phyloP scores from a whole-genome alignment of 2,113 vertebrate genomes.

The Hemicordylus capensis region DNA sequence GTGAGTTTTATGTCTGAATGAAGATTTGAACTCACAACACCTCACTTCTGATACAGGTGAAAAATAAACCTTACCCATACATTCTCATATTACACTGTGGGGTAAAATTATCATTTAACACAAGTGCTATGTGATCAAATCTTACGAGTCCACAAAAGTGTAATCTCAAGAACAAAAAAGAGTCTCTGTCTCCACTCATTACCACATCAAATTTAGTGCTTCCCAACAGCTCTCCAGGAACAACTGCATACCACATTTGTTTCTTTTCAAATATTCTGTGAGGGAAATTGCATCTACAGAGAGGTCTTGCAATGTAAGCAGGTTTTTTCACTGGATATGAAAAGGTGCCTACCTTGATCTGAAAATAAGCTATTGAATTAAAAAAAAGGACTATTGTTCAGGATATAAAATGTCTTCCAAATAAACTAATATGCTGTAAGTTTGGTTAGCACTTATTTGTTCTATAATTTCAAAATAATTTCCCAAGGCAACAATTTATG shows the following conservation, averaged over 20 bases:
- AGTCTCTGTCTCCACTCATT: background rate
- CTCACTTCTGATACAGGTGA: background rate
- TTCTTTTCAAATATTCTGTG: constrained; percentile 14
- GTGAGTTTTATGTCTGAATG: too few relatives aligned
- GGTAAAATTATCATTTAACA: constrained; percentile 7
- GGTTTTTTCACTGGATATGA: constrained; percentile 32
- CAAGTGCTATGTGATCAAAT: background rate
- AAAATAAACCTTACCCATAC: background rate
- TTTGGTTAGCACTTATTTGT: constrained; percentile 53
- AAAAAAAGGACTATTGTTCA: constrained; percentile 25
- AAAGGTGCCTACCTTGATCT: constrained; percentile 34
- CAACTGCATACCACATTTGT: background rate
- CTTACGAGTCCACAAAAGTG: background rate
- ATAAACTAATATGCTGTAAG: constrained; percentile 45
- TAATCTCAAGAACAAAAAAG: too few relatives aligned
- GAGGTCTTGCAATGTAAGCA: constrained; percentile 30
- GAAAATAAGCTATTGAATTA: constrained; percentile 27
- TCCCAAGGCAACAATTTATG: constrained; percentile 65
- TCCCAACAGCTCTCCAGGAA: background rate
- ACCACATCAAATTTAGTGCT: background rate
- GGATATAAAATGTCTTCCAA: constrained; percentile 37
- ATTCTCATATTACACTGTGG: background rate
- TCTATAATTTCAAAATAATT: constrained; percentile 58
- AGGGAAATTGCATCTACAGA: constrained; percentile 3
- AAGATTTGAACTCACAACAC: too few relatives aligned